Conservation (phyloP, 2,888 invertebrate species). For the Cabera pusaria region DNA sequence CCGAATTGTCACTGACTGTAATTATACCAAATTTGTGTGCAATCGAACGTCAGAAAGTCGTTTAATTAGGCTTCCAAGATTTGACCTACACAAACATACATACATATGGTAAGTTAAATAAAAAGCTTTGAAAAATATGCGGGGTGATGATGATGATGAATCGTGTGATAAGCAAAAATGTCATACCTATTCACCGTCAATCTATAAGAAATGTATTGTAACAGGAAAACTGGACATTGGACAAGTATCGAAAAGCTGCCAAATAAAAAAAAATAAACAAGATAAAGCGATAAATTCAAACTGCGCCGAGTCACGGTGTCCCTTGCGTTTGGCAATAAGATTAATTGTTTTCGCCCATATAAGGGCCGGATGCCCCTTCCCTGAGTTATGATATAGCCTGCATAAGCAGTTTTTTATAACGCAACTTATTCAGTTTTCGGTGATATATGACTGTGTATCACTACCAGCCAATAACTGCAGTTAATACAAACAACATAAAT, state of each 20-base stretch:
- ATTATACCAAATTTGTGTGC: too few species aligned
- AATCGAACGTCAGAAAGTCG: too few species aligned
- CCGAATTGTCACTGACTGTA: too few species aligned
- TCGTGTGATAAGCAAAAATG: too few species aligned
- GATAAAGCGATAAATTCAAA: slow-evolving; percentile 48
- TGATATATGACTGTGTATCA: slow-evolving; percentile 45
- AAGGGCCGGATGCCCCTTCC: slow-evolving; percentile 44
- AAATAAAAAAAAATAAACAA: slow-evolving; percentile 40
- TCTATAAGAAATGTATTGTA: too few species aligned
- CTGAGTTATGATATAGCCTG: slow-evolving; percentile 55
- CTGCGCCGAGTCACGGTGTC: slow-evolving; percentile 43
- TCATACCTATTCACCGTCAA: too few species aligned
- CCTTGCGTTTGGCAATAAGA: slow-evolving; percentile 58
- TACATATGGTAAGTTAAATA: too few species aligned
- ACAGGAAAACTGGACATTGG: background rate
- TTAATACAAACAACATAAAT: slow-evolving; percentile 57
- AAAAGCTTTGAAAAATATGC: too few species aligned
- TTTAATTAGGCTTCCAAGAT: too few species aligned
- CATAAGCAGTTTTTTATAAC: slow-evolving; percentile 47
- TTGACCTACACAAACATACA: too few species aligned
- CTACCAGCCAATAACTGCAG: slow-evolving; percentile 48
- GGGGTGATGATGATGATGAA: too few species aligned
- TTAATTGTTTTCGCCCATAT: slow-evolving; percentile 57
- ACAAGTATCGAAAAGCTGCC: slow-evolving; percentile 10
- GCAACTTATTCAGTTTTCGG: slow-evolving; percentile 37